Base-by-base conservation (phyloP, 2,888 invertebrate species). In the Melieria picta region DNA sequence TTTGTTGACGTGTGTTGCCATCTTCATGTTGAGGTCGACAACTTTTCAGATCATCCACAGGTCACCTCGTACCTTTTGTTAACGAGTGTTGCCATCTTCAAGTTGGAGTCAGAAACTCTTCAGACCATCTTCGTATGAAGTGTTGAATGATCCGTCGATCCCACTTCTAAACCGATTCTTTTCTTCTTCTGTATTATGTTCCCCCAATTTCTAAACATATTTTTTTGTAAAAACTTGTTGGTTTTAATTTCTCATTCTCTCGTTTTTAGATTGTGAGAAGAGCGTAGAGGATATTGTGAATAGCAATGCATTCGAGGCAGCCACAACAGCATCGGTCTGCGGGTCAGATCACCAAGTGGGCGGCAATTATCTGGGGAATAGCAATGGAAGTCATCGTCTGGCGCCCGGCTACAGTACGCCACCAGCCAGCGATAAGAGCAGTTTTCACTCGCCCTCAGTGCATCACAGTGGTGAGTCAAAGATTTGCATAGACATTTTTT, bases 301-400 rank as follows among this genome's bases (percentile, higher is more conserved):
- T 75, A 80, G 79, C 47, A 76, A 77, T 30, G 79, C 84, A 68
- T 84, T 83, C 78, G 82, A 81, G 63, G 78, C 82, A 72, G 78
- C 81, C 63, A 79, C 82, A 77, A 80, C 79, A 56, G 79, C 77
- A 73, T 82, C 84, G 75, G 79, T 81, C 76, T 85, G 85, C 82
- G 85, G 85, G 78, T 82, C 85, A 66, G 85, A 85, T 77, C 84
- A 85, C 76, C 86, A 84, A 81, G 80, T 82, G 69, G 81, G 79
- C 72, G 81, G 79, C 72, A 84, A 81, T 81, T 84, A 85, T 78
- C 78, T 82, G 73, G 77, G 77, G 73, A 80, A 75, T 71, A 78
- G 76, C 69, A 75, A 69, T 68, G 70, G 62, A 75, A 76, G 80
- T 76, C 78, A 75, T 78, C 77, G 77, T 75, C 72, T 77, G 75